Percentiles rank a stretch among this genome's conserved stretches.
Conservation (phyloP, 2,113 vertebrate species). For the Myotis davidii region DNA sequence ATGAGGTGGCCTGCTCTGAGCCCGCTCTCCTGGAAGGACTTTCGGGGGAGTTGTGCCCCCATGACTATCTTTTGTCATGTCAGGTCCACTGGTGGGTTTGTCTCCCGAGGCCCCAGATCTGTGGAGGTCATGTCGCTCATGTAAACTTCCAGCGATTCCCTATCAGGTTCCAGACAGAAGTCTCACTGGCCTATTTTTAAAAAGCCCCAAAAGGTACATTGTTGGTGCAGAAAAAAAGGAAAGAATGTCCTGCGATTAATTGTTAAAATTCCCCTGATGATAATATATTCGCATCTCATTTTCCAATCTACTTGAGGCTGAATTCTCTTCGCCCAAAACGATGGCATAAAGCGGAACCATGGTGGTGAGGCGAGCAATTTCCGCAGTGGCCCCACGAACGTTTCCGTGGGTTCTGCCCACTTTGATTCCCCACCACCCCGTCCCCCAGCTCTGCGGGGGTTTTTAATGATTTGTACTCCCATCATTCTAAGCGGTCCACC, state of each 20-base stretch:
- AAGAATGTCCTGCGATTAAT: background rate
- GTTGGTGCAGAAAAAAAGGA: background rate
- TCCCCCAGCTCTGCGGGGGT: background rate
- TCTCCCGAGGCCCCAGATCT: background rate
- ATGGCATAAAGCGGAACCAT: background rate
- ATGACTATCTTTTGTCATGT: background rate
- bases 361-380: background rate
- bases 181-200: background rate
- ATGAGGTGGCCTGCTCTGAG: constrained; percentile 9
- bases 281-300: background rate
- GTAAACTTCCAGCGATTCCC: background rate
- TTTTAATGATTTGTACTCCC: constrained; percentile 32
- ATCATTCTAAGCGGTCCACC: background rate
- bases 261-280: background rate
- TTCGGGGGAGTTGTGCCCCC: background rate
- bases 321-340: background rate
- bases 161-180: background rate
- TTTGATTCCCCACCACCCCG: background rate
- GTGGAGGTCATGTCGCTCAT: background rate
- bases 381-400: background rate
- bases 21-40: background rate
- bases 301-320: background rate
- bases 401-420: background rate
- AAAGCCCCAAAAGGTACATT: background rate
- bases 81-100: background rate